Conservation (phyloP, 2,888 invertebrate genomes). For the Sthenelais limicola region DNA sequence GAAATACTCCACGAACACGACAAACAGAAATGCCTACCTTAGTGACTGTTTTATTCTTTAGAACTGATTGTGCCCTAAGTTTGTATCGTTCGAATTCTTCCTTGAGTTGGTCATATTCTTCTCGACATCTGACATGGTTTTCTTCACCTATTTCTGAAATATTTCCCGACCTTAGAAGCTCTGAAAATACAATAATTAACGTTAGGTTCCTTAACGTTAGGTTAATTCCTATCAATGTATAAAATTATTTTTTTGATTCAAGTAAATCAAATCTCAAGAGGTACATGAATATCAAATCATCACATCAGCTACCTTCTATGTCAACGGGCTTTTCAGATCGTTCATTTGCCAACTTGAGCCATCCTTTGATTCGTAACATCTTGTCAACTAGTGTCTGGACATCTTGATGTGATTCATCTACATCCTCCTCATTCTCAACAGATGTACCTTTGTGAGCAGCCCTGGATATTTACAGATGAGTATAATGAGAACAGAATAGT, state of each 20-base stretch:
- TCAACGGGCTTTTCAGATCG: conserved; percentile 77
- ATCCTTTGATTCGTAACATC: conserved; percentile 78
- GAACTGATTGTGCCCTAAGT: conserved; percentile 72
- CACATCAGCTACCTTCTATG: conserved; percentile 73
- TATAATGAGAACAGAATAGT: too few species aligned
- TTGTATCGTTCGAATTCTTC: conserved; percentile 81
- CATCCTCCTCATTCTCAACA: conserved; percentile 49
- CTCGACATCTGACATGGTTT: conserved; percentile 76
- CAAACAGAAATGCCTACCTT: conserved; percentile 64
- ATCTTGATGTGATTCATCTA: conserved; percentile 60
- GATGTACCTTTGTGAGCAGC: conserved; percentile 20
- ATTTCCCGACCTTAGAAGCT: conserved; percentile 49
- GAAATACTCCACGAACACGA: too few species aligned
- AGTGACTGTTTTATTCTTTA: conserved; percentile 70
- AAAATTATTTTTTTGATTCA: not conserved
- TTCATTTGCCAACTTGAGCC: conserved; percentile 77
- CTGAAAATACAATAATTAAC: too few species aligned
- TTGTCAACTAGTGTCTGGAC: conserved; percentile 76
- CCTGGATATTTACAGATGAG: too few species aligned
- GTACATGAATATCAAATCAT: not conserved
- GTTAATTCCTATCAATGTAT: too few species aligned
- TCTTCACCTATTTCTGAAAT: conserved; percentile 3
- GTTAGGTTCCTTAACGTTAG: too few species aligned
- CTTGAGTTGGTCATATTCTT: conserved; percentile 78
- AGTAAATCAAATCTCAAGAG: not conserved